Percentiles rank a stretch among this genome's conserved stretches.
Evolutionary conservation across 1,140 invertebrate species (phyloP).

Genomic region (Caenorhabditis remanei): DNA sequence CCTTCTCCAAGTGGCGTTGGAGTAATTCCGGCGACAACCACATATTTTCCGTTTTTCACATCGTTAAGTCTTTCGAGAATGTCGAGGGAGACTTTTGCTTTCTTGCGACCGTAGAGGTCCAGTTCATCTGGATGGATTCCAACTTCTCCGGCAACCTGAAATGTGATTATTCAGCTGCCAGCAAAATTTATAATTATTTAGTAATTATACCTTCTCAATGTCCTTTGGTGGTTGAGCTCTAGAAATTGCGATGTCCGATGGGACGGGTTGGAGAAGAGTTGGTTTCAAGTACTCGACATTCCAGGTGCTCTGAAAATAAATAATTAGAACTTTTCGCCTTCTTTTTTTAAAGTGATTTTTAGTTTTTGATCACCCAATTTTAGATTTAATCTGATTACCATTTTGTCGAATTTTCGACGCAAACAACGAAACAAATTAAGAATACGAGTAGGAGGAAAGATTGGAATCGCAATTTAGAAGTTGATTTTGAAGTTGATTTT

Average conservation of each 20-base stretch:
- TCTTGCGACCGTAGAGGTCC: conserved; percentile 91
- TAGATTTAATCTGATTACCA: conserved; percentile 33
- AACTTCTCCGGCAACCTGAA: conserved; percentile 86
- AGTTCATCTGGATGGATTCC: conserved; percentile 87
- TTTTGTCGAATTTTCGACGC: conserved; percentile 5
- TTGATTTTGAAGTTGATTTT: not conserved
- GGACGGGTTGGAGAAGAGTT: conserved; percentile 67
- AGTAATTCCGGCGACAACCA: conserved; percentile 95
- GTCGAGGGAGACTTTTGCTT: conserved; percentile 91
- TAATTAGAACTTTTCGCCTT: not conserved
- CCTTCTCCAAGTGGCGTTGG: conserved; percentile 97
- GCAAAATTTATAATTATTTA: not conserved
- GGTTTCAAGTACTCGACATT: conserved; percentile 63
- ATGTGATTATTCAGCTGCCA: not conserved
- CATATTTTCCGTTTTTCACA: conserved; percentile 88
- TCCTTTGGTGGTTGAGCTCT: conserved; percentile 73
- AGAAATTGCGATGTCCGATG: conserved; percentile 74
- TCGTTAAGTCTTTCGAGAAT: conserved; percentile 85
- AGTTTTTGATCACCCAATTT: not conserved
- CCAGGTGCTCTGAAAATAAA: conserved; percentile 57
- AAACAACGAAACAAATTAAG: conserved; percentile 12
- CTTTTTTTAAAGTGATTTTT: not conserved
- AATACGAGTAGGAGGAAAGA: not conserved
- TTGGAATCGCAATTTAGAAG: conserved; percentile 1
- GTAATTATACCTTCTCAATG: conserved; percentile 63